Evolutionary conservation across 2,113 vertebrate genomes (phyloP).

Genomic region (Echinops telfairi): DNA sequence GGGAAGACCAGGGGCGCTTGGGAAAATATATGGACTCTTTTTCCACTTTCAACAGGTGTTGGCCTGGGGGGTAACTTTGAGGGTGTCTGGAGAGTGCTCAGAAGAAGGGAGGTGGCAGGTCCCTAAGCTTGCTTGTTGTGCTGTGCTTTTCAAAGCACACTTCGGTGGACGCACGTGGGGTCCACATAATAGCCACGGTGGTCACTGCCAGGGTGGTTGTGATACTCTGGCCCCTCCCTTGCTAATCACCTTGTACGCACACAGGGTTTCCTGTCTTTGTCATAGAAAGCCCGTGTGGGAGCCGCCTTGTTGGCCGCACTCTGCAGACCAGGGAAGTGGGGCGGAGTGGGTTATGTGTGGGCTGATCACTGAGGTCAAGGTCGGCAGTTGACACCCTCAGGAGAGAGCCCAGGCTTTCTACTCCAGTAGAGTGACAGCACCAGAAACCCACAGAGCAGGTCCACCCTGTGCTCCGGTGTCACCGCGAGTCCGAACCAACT

Average conservation of each 20-base stretch:
- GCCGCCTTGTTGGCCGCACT: not conserved
- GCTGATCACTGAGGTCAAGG: no score
- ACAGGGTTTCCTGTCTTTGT: not conserved
- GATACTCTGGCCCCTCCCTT: not conserved
- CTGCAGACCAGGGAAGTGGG: not conserved
- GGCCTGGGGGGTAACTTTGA: not conserved
- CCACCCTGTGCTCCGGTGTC: no score
- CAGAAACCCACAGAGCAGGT: no score
- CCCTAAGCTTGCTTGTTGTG: not conserved
- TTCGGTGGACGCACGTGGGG: not conserved
- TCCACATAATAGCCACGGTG: not conserved
- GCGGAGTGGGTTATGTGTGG: no score
- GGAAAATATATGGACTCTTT: not conserved
- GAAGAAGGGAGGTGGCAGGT: not conserved
- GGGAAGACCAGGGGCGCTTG: not conserved
- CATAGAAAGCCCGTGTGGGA: not conserved
- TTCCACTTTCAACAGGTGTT: not conserved
- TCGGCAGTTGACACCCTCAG: no score
- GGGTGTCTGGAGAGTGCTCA: not conserved
- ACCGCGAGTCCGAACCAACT: no score
- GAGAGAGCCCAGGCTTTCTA: no score
- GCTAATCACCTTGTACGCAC: not conserved
- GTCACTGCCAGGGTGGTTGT: not conserved
- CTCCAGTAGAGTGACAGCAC: no score
- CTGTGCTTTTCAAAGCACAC: conserved; percentile 2